Evolutionary conservation across 2,888 invertebrate species (phyloP), one percentile per base, ranked within the genome.

Genomic region (Hirtodrosophila cameraria): DNA sequence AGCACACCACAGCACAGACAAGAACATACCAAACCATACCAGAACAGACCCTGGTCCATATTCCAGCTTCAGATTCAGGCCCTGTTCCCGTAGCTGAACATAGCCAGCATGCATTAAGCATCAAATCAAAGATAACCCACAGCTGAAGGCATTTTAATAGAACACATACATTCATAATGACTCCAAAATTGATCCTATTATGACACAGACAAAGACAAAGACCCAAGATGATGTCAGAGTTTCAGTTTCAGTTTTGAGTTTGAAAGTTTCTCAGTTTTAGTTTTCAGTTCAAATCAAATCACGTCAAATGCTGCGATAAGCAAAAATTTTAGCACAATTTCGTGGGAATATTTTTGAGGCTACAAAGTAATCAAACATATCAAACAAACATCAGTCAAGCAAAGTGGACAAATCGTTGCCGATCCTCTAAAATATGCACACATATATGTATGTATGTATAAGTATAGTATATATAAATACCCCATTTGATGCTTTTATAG

Each of bases 131-230:
- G 76, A 70, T 80, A 82, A 76, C 83, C 79, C 83, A 76, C 55
- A 69, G 63, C 66, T 55, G 49, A 58, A 64, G 81, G 81, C 78
- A 77, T 60, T 78, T 64, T 82, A 81, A 79, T 79, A 82, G 83
- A 80, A 66, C 65, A 54, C 53, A 69, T 49, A 25, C 70, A 64
- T 55, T 69, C 69, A 81, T 82, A 67, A 79, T 79, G 78, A 78
- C 43, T 81, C 79, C 69, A 77, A 75, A 81, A 73, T 82, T 83
- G 80, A 83, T 83, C 83, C 83, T 85, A 83, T 83, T 83, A 85
- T 76, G 69, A 65, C 49, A 60, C 30, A 42, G 45, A 8, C 15
- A 11, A 30, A 43, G 15, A 20, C 33, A 15, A 15, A 13, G 25
- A 20, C 11, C 18, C 35, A 23, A 39, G 82, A 86, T 87, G 88